Percentiles rank a stretch among this genome's conserved stretches.
phyloP scores from a whole-genome alignment of 2,113 vertebrate genomes.

The Lathamus discolor region DNA sequence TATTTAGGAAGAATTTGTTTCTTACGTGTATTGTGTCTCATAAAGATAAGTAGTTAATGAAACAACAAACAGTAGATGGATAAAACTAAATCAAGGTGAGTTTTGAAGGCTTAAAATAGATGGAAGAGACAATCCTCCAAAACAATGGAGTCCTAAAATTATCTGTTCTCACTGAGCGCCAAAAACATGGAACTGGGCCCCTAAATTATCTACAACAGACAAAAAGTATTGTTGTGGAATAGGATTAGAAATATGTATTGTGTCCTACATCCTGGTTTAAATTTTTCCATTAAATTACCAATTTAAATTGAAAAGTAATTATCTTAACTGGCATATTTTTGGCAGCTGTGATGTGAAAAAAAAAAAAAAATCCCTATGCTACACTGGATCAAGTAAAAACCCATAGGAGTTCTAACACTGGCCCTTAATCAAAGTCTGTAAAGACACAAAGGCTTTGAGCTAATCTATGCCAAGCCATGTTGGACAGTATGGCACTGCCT shows the following conservation, averaged over 20 bases:
- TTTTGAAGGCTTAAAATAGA: neutral
- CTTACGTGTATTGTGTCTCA: conserved; percentile 3
- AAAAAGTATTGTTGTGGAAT: conserved; percentile 42
- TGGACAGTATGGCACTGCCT: conserved; percentile 74
- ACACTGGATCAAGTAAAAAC: conserved; percentile 70
- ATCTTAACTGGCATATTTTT: conserved; percentile 79
- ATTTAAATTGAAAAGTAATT: conserved; percentile 82
- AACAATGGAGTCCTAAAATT: neutral
- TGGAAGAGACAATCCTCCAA: neutral
- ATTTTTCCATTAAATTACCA: conserved; percentile 77
- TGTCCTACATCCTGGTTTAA: conserved; percentile 42
- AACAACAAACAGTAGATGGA: neutral
- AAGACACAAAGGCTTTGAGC: conserved; percentile 75
- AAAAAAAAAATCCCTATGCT: conserved; percentile 53
- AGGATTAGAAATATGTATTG: conserved; percentile 36
- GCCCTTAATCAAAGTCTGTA: conserved; percentile 80
- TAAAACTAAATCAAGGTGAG: neutral
- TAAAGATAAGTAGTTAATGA: neutral
- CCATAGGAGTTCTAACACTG: conserved; percentile 74
- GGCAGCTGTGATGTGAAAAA: conserved; percentile 61
- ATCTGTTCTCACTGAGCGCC: neutral
- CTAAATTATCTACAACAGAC: conserved; percentile 26
- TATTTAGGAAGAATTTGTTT: conserved; percentile 16
- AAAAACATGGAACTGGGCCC: neutral
- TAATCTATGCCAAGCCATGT: conserved; percentile 77